Conservation (phyloP, 2,888 invertebrate species). For the Agelastica alni region DNA sequence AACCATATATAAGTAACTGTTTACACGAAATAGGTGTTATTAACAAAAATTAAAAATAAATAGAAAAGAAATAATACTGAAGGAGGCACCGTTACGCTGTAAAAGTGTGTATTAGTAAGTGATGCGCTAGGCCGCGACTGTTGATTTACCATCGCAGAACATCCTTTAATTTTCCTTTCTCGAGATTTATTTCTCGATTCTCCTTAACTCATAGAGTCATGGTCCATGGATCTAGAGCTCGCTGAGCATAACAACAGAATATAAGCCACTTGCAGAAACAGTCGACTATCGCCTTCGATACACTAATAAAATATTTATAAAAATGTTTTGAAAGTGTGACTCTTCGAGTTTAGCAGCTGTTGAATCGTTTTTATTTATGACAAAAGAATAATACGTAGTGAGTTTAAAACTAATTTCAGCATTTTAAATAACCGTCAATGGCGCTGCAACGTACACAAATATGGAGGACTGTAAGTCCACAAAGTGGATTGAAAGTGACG, state of each 20-base stretch:
- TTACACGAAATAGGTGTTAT: too few species aligned
- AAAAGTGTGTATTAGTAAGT: slow-evolving; percentile 8
- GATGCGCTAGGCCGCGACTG: slow-evolving; percentile 3
- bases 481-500: too few species aligned
- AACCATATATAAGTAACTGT: too few species aligned
- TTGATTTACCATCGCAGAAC: slow-evolving; percentile 14
- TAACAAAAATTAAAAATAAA: too few species aligned
- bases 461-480: too few species aligned
- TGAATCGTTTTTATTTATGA: too few species aligned
- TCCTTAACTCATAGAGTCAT: slow-evolving; percentile 31
- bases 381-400: too few species aligned
- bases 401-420: too few species aligned
- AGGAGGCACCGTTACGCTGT: neutral
- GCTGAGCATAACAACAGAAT: slow-evolving; percentile 35
- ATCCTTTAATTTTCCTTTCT: slow-evolving; percentile 17
- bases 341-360: too few species aligned
- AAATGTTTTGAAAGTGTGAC: too few species aligned
- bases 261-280: slow-evolving; percentile 31
- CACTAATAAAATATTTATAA: slow-evolving; percentile 9
- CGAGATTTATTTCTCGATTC: slow-evolving; percentile 24
- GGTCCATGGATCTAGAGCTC: slow-evolving; percentile 34
- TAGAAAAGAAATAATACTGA: neutral
- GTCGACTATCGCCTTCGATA: slow-evolving; percentile 21
- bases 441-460: too few species aligned
- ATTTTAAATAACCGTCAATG: too few species aligned